Evolutionary conservation across 1,140 invertebrate species (phyloP).

Genomic region (Hestina assimilis): DNA sequence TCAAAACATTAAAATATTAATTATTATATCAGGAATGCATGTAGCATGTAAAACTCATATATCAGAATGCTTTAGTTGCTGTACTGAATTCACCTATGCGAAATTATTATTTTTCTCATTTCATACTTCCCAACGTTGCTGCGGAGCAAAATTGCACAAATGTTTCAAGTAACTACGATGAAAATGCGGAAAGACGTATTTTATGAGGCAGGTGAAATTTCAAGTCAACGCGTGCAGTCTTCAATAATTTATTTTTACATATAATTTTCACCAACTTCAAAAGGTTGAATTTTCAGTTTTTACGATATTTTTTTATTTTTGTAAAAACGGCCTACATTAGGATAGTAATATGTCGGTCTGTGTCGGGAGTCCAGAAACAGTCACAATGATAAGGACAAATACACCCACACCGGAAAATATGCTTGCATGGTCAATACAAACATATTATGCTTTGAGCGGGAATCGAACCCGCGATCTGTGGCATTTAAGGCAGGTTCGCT

Average conservation of each 20-base stretch:
- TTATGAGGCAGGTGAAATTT: constrained; percentile 6
- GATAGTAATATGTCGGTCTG: too few relatives aligned
- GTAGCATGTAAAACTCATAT: neutral
- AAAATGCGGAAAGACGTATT: neutral
- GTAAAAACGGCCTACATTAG: too few relatives aligned
- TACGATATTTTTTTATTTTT: too few relatives aligned
- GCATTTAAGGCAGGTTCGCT: too few relatives aligned
- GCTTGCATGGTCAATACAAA: too few relatives aligned
- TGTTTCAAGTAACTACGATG: constrained; percentile 3
- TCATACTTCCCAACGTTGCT: neutral
- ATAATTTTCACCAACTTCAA: neutral
- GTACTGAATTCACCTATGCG: neutral
- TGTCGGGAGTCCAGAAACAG: too few relatives aligned
- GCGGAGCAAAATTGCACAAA: constrained; percentile 2
- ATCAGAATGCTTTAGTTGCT: neutral
- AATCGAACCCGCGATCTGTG: too few relatives aligned
- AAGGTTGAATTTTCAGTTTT: too few relatives aligned
- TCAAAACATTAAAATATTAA: too few relatives aligned
- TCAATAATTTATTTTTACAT: neutral
- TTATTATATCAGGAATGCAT: neutral
- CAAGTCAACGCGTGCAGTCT: neutral
- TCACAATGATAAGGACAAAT: too few relatives aligned
- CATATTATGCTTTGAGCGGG: too few relatives aligned
- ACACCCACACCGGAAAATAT: too few relatives aligned
- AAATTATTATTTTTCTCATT: constrained; percentile 2